Evolutionary conservation across 2,113 vertebrate genomes (phyloP).

Genomic region (Peromyscus leucopus): DNA sequence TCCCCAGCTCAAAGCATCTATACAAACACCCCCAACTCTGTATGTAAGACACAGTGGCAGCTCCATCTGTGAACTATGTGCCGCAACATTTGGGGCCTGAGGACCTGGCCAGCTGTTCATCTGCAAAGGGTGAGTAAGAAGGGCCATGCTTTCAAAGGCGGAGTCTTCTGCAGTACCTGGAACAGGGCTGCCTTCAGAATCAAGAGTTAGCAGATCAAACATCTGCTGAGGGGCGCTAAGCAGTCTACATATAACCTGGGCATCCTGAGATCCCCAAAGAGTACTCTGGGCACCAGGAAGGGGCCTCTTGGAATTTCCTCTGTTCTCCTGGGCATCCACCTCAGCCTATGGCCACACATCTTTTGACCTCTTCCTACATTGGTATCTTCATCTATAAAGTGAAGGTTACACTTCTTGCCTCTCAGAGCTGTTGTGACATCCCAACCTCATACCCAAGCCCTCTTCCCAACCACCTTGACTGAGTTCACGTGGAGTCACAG

Average conservation of each 20-base stretch:
- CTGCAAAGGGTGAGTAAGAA: neutral
- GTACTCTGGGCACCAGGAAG: neutral
- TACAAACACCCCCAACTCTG: neutral
- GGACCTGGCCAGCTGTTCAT: neutral
- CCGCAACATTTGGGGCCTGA: no score
- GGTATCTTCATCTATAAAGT: neutral
- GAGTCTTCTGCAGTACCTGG: neutral
- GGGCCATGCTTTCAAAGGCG: fast-evolving
- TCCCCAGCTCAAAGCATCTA: neutral
- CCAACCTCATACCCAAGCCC: no score
- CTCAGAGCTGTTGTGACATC: neutral
- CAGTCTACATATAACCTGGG: neutral
- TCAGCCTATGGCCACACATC: neutral
- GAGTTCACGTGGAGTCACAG: neutral
- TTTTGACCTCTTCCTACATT: neutral
- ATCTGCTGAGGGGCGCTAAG: neutral
- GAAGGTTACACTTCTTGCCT: neutral
- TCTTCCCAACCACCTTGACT: neutral
- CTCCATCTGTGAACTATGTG: neutral
- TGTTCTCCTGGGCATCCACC: neutral
- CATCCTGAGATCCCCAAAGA: neutral
- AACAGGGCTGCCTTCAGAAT: neutral
- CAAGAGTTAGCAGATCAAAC: neutral
- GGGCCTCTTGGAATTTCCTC: neutral
- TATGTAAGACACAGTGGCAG: neutral